Percentiles rank a stretch among this genome's conserved stretches.
phyloP scores from a whole-genome alignment of 2,113 vertebrate genomes.

The Gymnogyps californianus region DNA sequence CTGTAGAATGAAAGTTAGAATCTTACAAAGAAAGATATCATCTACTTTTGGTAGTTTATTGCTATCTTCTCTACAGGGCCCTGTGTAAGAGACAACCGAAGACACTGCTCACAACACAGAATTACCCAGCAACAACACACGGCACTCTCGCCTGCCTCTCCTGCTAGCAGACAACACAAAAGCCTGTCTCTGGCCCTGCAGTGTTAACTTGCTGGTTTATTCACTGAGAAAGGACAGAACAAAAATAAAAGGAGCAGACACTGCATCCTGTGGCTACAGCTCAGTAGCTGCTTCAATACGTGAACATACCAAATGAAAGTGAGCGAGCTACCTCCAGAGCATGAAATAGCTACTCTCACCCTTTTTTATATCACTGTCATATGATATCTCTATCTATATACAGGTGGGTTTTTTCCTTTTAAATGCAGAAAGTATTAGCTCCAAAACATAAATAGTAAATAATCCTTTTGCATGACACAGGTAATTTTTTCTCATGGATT shows the following conservation, averaged over 20 bases:
- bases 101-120: neutral
- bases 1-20: neutral
- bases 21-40: neutral
- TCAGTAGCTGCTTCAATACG: neutral
- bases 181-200: neutral
- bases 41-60: neutral
- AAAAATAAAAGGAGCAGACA: neutral
- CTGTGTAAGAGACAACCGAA: neutral
- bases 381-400: neutral
- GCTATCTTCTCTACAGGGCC: neutral
- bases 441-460: neutral
- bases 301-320: neutral
- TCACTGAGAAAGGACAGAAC: neutral
- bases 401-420: neutral
- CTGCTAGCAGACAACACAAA: neutral
- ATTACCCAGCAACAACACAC: neutral
- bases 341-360: neutral
- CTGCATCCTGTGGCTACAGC: neutral
- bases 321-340: neutral
- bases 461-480: neutral
- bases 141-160: rapidly evolving
- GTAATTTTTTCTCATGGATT: neutral
- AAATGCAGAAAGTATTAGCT: neutral
- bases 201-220: neutral
- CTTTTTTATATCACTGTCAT: neutral